Conservation (phyloP, 2,888 invertebrate genomes). For the Harpalus rubripes region DNA sequence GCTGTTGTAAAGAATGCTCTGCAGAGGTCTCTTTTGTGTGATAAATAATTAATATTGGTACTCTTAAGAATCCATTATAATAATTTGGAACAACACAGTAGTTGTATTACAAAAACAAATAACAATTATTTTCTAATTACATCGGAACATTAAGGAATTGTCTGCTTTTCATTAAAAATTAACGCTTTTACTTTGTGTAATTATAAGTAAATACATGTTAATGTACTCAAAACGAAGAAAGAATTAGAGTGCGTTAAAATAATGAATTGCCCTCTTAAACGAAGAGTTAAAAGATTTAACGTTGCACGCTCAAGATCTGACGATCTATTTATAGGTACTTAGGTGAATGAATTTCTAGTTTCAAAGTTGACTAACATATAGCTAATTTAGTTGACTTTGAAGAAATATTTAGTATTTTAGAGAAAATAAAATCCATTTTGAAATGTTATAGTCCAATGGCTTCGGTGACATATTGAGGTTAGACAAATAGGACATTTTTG, state of each 20-base stretch:
- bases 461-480: background rate
- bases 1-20: no score
- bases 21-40: no score
- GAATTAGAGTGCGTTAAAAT: background rate
- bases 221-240: background rate
- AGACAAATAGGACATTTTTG: background rate
- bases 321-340: background rate
- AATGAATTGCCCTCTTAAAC: background rate
- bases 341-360: background rate
- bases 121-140: background rate
- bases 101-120: background rate
- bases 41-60: no score
- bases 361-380: background rate
- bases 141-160: background rate
- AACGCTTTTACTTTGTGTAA: background rate
- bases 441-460: background rate
- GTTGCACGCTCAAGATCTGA: background rate
- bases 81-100: no score
- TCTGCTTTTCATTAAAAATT: background rate
- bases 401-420: background rate
- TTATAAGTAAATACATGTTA: background rate
- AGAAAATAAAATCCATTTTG: background rate
- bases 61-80: no score
- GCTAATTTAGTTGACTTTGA: background rate
- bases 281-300: background rate